Evolutionary conservation across 1,140 invertebrate species (phyloP).

Genomic region (Papilio helenus): DNA sequence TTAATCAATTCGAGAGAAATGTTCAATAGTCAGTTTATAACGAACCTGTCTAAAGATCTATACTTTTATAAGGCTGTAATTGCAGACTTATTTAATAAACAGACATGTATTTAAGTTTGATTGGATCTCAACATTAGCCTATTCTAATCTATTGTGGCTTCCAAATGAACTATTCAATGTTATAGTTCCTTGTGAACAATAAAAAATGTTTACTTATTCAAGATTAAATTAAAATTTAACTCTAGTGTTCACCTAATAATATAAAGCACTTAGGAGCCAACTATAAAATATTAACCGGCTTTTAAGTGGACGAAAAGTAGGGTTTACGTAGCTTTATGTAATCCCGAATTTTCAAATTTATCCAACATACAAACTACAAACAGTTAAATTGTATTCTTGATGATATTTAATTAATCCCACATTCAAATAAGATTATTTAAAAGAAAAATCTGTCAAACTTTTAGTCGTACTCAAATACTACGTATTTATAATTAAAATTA

Average conservation of each 20-base stretch:
- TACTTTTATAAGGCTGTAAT: too few relatives aligned
- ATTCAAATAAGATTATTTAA: too few relatives aligned
- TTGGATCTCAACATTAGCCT: neutral
- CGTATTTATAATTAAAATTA: too few relatives aligned
- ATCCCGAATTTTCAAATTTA: neutral
- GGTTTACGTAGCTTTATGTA: neutral
- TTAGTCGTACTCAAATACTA: too few relatives aligned
- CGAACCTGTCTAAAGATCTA: too few relatives aligned
- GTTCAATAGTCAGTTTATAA: too few relatives aligned
- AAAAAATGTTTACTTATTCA: neutral
- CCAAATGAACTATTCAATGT: neutral
- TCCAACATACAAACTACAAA: neutral
- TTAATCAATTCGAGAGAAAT: neutral
- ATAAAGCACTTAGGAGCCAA: neutral
- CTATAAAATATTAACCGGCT: conserved; percentile 7
- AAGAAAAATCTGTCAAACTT: too few relatives aligned
- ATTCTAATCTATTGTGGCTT: neutral
- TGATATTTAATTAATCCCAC: too few relatives aligned
- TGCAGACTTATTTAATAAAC: too few relatives aligned
- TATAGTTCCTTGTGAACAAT: neutral
- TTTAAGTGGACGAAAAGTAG: neutral
- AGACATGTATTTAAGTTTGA: too few relatives aligned
- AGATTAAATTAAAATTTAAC: neutral
- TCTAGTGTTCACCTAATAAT: neutral
- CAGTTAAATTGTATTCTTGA: too few relatives aligned